These are phyloP conservation scores for Paradoxurus hermaphroditus DNA, from an alignment of 2,113 vertebrate genomes.

Conservation along the genomic window DNA sequence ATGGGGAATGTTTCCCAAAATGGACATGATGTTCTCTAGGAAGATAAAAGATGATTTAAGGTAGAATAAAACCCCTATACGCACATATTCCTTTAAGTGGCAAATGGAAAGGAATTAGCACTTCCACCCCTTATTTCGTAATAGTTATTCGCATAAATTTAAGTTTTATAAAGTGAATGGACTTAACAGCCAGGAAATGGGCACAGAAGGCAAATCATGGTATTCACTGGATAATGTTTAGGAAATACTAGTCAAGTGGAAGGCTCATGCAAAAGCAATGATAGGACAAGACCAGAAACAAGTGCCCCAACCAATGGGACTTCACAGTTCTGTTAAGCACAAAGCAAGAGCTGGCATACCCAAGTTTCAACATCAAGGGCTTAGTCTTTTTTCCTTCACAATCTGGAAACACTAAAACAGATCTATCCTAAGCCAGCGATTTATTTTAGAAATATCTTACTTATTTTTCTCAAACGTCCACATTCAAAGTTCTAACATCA, in stretches of 20 bases:
- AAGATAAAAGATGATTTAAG: background rate
- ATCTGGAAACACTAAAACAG: background rate
- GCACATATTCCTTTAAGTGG: background rate
- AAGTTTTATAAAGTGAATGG: slow-evolving; percentile 1
- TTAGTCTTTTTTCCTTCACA: background rate
- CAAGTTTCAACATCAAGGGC: background rate
- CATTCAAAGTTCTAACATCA: slow-evolving; percentile 22
- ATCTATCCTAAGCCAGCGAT: background rate
- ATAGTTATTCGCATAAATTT: background rate
- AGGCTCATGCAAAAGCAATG: background rate
- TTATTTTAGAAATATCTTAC: slow-evolving; percentile 29
- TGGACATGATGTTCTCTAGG: background rate
- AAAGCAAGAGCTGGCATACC: background rate
- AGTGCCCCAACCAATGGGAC: background rate
- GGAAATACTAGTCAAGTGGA: background rate
- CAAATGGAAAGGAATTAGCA: background rate
- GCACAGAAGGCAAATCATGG: slow-evolving; percentile 23
- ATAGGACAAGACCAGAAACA: background rate
- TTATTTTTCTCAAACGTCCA: slow-evolving; percentile 11
- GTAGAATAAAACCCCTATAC: background rate
- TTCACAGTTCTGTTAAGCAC: background rate
- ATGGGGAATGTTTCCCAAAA: slow-evolving; percentile 1
- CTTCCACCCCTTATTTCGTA: background rate
- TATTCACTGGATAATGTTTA: background rate
- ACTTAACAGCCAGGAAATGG: slow-evolving; percentile 36